phyloP scores from a whole-genome alignment of 2,888 invertebrate species.

The Apamea anceps region DNA sequence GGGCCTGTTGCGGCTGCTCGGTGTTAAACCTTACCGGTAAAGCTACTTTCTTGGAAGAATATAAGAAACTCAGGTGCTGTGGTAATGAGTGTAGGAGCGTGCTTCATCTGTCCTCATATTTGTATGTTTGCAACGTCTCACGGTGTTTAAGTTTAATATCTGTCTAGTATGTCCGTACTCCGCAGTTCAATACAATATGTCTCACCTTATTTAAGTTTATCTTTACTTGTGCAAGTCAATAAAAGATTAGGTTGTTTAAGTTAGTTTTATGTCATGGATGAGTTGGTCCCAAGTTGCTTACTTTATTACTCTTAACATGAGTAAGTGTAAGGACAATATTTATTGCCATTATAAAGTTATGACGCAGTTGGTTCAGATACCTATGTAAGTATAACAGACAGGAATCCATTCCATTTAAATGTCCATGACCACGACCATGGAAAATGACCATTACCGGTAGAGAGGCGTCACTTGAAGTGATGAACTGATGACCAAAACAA shows the following conservation, averaged over 20 bases:
- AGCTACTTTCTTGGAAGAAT: neutral
- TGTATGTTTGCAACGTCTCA: constrained; percentile 6
- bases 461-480: neutral
- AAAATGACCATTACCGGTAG: neutral
- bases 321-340: neutral
- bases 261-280: constrained; percentile 8
- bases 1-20: neutral
- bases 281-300: constrained; percentile 3
- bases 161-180: constrained; percentile 8
- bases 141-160: constrained; percentile 19
- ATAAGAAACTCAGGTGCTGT: neutral
- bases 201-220: constrained; percentile 12
- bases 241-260: constrained; percentile 23
- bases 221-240: constrained; percentile 11
- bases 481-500: constrained; percentile 10
- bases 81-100: neutral
- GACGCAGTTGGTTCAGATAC: neutral
- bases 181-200: constrained; percentile 3
- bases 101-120: constrained; percentile 21
- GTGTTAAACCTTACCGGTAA: neutral
- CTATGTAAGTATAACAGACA: neutral
- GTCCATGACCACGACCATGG: too few species aligned
- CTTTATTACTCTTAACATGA: neutral
- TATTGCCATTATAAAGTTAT: neutral
- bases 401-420: too few species aligned